phyloP scores from a whole-genome alignment of 2,113 vertebrate species.

The Neofelis nebulosa region DNA sequence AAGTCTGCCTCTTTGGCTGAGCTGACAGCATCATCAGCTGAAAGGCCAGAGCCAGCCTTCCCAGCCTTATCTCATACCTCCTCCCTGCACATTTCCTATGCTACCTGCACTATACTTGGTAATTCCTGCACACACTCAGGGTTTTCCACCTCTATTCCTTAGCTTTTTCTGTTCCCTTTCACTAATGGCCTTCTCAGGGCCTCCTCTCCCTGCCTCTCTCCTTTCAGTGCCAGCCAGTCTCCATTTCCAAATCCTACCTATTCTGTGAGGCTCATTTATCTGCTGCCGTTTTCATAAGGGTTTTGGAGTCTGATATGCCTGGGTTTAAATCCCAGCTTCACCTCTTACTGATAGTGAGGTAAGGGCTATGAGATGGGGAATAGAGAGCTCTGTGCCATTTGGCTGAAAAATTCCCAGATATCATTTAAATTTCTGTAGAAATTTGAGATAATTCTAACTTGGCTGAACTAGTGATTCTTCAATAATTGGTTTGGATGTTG shows the following conservation, averaged over 20 bases:
- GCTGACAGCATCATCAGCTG: not conserved
- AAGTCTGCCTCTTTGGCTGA: not conserved
- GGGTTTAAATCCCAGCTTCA: not conserved
- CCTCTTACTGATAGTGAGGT: not conserved
- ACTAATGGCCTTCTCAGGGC: not conserved
- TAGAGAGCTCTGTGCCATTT: not conserved
- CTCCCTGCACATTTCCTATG: not conserved
- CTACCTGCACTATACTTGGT: not conserved
- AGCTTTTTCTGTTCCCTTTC: not conserved
- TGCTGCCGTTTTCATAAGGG: not conserved
- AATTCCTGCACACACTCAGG: not conserved
- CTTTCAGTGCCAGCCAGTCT: not conserved
- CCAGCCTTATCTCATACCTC: not conserved
- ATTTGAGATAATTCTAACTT: conserved; percentile 5
- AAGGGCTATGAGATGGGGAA: not conserved
- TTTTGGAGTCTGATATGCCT: not conserved
- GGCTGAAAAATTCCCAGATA: not conserved
- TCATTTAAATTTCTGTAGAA: not conserved
- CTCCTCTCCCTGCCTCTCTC: not conserved
- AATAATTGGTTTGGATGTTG: not conserved
- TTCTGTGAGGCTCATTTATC: not conserved
- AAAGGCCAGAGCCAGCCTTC: conserved; percentile 5
- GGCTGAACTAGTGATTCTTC: not conserved
- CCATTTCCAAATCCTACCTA: not conserved
- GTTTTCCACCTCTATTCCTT: not conserved